A percentile compares a stretch with the other conserved stretches of the same genome.
Conservation (phyloP, 2,888 invertebrate genomes). For the Lasioglossum vierecki region DNA sequence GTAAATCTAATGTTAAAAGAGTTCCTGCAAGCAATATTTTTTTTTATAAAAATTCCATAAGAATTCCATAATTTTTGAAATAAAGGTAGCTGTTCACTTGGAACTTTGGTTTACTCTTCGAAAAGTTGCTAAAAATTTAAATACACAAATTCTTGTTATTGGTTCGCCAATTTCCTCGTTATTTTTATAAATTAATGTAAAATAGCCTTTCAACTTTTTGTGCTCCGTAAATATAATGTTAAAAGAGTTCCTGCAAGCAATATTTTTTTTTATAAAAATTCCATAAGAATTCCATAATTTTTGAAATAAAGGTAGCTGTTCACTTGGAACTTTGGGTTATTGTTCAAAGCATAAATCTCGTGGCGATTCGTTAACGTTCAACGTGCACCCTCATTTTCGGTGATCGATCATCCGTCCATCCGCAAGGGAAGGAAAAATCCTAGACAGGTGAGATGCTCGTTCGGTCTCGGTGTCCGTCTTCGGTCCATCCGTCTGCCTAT, state of each 20-base stretch:
- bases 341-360: conserved; percentile 46
- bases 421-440: conserved; percentile 43
- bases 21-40: too few relatives aligned
- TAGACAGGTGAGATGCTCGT: conserved; percentile 65
- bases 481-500: conserved; percentile 49
- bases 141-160: not conserved
- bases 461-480: conserved; percentile 27
- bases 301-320: not conserved
- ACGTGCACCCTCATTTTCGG: conserved; percentile 59
- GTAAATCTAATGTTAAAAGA: not conserved
- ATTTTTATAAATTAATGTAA: not conserved
- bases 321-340: not conserved
- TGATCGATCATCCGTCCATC: conserved; percentile 68
- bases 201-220: not conserved
- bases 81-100: too few relatives aligned
- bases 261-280: too few relatives aligned
- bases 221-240: not conserved
- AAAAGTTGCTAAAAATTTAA: not conserved
- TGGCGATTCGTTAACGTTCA: conserved; percentile 58
- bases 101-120: too few relatives aligned
- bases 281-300: too few relatives aligned
- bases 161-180: too few relatives aligned
- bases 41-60: too few relatives aligned
- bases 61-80: too few relatives aligned
- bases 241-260: too few relatives aligned